Base-by-base conservation (phyloP, 2,797 vertebrate species). In the Malurus splendens region DNA sequence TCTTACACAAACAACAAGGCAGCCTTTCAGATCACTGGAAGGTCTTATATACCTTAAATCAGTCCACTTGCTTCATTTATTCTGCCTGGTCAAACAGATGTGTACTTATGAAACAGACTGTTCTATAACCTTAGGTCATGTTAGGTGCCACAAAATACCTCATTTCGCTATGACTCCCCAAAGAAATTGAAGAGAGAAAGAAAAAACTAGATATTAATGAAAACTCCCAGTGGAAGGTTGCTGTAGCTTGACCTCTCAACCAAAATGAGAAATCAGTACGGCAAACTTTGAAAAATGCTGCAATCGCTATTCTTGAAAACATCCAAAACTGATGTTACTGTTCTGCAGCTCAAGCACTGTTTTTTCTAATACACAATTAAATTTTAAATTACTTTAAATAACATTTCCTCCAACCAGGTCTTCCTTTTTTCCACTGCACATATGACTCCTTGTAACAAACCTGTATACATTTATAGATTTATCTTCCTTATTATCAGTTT, bases 191-290 rank as follows among this genome's bases (percentile, higher is more conserved):
- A 75, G 24, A 75, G 3, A 38, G 14, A 68, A 56, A 73, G 7
- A 12, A 52, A 73, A 73, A 73, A 47, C 5, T 38, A 76, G 28
- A 12, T 44, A 62, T 11, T 32, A 66, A 64, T 10, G 30, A 82
- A 41, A n/a, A 6, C 12, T 3, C 6, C 0, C 5, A 6, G 3
- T 15, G 5, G 2, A 47, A 75, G 22, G 20, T 45, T 67, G 23
- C 23, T 51, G 14, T 25, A 71, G 9, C 25, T 42, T 33, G 19
- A 64, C 12, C 41, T 55, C n/a, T 56, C 57, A 56, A 45, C 7
- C 16, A 80, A 82, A 85, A 41, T 7, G 23, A 86, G 30, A 60
- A 83, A 62, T 71, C 50, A 67, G 20, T 36, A 60, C 23, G 8
- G 50, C 3, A 62, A 62, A 20, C 20, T 60, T 42, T n/a, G 28